Conservation (phyloP, 1,140 invertebrate genomes). For the Anthonomus grandis region DNA sequence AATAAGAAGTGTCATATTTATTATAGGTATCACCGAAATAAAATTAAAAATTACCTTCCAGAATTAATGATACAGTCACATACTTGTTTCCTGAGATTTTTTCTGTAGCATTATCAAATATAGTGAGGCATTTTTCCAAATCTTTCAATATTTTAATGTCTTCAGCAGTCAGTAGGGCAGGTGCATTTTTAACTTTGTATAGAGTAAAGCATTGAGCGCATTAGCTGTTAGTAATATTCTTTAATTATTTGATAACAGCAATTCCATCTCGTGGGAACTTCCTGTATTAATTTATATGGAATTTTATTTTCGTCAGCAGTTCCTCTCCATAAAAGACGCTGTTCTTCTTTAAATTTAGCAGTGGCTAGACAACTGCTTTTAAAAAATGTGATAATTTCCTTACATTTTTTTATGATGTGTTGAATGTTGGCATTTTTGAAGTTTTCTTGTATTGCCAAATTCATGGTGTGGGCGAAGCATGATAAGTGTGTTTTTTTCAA, state of each 20-base stretch:
- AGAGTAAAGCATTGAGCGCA: not conserved
- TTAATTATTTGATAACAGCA: slow-evolving; percentile 13
- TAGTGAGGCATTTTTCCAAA: too few relatives aligned
- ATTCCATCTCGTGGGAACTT: slow-evolving; percentile 10
- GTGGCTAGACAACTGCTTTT: slow-evolving; percentile 1
- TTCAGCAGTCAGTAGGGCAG: slow-evolving; percentile 3
- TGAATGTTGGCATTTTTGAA: too few relatives aligned
- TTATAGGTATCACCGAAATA: not conserved
- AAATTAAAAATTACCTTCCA: slow-evolving; percentile 15
- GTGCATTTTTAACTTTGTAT: not conserved
- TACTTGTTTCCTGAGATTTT: slow-evolving; percentile 11
- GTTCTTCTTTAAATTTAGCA: slow-evolving; percentile 14
- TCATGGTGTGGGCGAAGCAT: too few relatives aligned
- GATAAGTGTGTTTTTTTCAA: too few relatives aligned
- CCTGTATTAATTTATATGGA: slow-evolving; percentile 9
- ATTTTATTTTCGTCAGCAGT: not conserved
- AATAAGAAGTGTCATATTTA: not conserved
- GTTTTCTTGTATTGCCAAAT: too few relatives aligned
- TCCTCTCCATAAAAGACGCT: not conserved
- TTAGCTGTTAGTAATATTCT: slow-evolving; percentile 5
- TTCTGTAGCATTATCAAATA: too few relatives aligned
- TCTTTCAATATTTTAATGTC: not conserved
- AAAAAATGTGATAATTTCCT: slow-evolving; percentile 5
- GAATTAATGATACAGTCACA: slow-evolving; percentile 12
- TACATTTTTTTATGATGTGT: too few relatives aligned